Evolutionary conservation across 2,113 vertebrate species (phyloP), one percentile per base, ranked within the genome.

Genomic region (Hydropotes inermis): DNA sequence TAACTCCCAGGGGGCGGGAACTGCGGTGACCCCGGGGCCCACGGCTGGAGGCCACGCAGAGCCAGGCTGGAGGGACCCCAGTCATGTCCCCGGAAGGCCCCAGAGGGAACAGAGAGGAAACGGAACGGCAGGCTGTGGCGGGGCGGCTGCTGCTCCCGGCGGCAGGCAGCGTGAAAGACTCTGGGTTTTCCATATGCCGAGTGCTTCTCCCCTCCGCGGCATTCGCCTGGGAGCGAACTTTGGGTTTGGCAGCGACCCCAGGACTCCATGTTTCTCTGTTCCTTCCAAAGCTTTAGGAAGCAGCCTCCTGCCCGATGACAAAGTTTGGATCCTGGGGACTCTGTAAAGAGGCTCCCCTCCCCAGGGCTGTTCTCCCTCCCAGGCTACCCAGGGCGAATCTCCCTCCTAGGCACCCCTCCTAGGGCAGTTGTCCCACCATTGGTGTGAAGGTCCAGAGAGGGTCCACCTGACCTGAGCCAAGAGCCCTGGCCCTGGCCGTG

Each of bases 201-300:
- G 67, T 30, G 30, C 21, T 39, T 54, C 47, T 21, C 6, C 58
- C 6, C 61, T 87, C 54, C 91, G 58, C 88, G 21, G 79, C 85
- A 2, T 96, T 92, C 82, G 97, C 97, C 55, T 93, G 78, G 97
- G 85, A 98, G 97, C 76, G 67, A 97, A 92, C 43, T 97, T 57
- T 50, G 76, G 55, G 74, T 45, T 97, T 98, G 95, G 98, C 96
- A 58, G 96, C 91, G 21, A 97, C 89, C 92, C 70, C 95, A 89
- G 98, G 86, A 98, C 93, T 14, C 43, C 0, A 2, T 52, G 96
- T 81, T 89, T 67, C 76, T 96, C 89, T 79, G 54, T 83, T 93
- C 94, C 95, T 74, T 95, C 92, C 94, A 84, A 7, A 7, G 70
- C 58, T 96, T 97, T 87, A 60, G 89, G 93, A 97, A 97, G 54